phyloP scores from a whole-genome alignment of 2,113 vertebrate genomes.

The Phoenicopterus ruber region DNA sequence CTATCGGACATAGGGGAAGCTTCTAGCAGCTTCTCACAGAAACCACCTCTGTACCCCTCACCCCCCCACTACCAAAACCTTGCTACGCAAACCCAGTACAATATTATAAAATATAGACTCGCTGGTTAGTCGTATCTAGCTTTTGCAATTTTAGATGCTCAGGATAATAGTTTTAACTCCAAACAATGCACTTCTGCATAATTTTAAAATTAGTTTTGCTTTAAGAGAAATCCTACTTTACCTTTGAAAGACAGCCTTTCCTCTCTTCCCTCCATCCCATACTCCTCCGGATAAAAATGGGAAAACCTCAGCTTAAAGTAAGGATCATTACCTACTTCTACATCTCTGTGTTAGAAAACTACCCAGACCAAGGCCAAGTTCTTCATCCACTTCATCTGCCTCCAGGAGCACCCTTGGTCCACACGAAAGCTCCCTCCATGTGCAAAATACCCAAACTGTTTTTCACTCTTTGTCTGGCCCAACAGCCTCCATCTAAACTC shows the following conservation, averaged over 20 bases:
- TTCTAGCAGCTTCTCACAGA: no score
- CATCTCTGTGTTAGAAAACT: not conserved
- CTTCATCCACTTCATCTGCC: not conserved
- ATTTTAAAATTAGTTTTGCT: not conserved
- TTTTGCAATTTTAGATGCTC: not conserved
- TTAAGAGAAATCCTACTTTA: not conserved
- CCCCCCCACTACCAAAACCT: no score
- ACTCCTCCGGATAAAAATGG: not conserved
- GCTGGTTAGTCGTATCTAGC: not conserved
- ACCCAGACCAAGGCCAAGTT: not conserved
- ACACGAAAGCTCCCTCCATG: not conserved
- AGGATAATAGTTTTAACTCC: not conserved
- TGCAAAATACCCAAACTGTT: not conserved
- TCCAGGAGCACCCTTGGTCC: not conserved
- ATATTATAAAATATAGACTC: not conserved
- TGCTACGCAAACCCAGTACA: no score
- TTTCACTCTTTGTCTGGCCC: not conserved
- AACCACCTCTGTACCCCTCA: no score
- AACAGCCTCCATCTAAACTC: not conserved
- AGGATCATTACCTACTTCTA: not conserved
- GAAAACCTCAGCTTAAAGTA: not conserved
- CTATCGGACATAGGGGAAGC: no score
- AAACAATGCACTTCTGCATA: not conserved
- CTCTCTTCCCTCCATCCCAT: not conserved
- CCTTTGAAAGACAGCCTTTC: not conserved